phyloP scores from a whole-genome alignment of 2,113 vertebrate species.

The Muntiacus muntjak region DNA sequence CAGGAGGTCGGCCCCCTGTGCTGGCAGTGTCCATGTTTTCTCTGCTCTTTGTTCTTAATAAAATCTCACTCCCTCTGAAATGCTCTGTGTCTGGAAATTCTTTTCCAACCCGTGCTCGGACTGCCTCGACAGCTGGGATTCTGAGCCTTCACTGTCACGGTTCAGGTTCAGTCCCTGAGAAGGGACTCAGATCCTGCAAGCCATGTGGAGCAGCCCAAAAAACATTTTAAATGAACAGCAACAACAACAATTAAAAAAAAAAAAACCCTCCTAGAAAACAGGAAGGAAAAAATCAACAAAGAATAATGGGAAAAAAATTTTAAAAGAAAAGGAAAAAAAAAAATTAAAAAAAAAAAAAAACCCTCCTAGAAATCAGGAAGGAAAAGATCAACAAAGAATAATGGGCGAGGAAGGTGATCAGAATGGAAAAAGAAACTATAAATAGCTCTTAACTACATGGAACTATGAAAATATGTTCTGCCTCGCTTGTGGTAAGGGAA shows the following conservation, averaged over 20 bases:
- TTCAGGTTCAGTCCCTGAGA: neutral
- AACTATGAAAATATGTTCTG: neutral
- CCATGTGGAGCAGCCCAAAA: neutral
- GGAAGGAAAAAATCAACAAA: neutral
- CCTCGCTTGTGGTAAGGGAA: neutral
- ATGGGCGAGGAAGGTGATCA: neutral
- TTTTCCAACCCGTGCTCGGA: fast-evolving
- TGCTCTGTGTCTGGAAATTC: neutral
- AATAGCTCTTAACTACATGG: neutral
- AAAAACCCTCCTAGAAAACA: neutral
- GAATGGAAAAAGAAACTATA: neutral
- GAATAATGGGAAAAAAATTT: neutral
- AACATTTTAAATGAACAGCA: neutral
- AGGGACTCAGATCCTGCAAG: neutral
- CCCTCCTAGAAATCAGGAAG: neutral
- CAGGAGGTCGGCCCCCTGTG: neutral
- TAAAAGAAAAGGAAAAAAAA: no score
- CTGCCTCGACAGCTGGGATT: neutral
- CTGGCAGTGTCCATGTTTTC: neutral
- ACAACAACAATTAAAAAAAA: neutral
- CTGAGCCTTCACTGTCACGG: neutral
- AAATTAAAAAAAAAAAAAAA: no score
- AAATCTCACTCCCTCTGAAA: neutral
- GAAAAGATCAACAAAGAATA: neutral
- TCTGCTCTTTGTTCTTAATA: neutral